Evolutionary conservation across 2,113 vertebrate genomes (phyloP), one percentile per base, ranked within the genome.

Genomic region (Gallinago paraguaiae): DNA sequence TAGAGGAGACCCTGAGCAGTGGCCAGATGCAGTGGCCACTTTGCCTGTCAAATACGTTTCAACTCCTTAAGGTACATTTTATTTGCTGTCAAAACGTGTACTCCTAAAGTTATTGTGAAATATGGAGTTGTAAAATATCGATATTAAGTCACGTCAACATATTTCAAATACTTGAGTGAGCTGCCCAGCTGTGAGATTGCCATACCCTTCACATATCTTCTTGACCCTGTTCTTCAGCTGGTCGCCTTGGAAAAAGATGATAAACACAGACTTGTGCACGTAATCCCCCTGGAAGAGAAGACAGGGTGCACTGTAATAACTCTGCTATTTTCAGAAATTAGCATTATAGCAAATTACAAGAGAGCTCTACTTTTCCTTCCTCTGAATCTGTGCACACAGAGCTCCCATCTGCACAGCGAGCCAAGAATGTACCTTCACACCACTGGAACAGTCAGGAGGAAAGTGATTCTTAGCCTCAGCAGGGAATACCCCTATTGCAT

Each of bases 231-330:
- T 99, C 97, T 99, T 99, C 91, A 99, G 96, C 91, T 99, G 99
- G 95, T 99, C 99, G 25, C 99, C 99, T 98, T 99, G 99, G 97
- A 99, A 99, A 96, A 99, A 99, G 96, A 99, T 99, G 97, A 99
- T 99, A 97, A 99, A 99, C 53, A 99, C 99, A 13, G 99, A 99
- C 98, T 99, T 99, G 98, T 99, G 98, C 96, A 99, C 99, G 24
- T 99, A 98, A 97, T 99, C 99, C 3, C 99, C 98, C 99, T 99
- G 96, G 82, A 88, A 91, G 6, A 94, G 64, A 92, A 80, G 67
- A 84, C 48, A 83, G 39, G 72, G 54, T 3, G 14, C 22, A 39
- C 30, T 51, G 27, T 56, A 41, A 82, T 5, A 41, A 57, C 37
- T 59, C 48, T 31, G 33, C 22, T 41, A 7, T 14, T n/a, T 7